Percentiles rank a stretch among this genome's conserved stretches.
These are phyloP conservation scores for Champsocephalus esox DNA, from an alignment of 2,797 vertebrate species.

Conservation along the genomic window DNA sequence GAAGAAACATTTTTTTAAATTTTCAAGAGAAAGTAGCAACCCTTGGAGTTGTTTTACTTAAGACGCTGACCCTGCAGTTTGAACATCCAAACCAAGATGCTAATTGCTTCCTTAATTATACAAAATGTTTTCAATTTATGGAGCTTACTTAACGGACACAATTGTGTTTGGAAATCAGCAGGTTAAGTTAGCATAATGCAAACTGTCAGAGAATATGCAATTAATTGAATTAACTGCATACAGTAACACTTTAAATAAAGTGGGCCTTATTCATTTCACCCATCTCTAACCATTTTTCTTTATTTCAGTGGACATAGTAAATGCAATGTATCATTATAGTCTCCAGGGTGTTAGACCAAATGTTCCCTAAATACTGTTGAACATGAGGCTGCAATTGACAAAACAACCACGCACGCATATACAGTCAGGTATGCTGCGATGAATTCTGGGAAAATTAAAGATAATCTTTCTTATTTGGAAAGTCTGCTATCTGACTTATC, in stretches of 20 bases:
- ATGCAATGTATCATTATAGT: slow-evolving; percentile 15
- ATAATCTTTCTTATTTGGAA: no score
- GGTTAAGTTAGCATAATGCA: slow-evolving; percentile 26
- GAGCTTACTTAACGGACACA: slow-evolving; percentile 12
- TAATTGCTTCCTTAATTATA: slow-evolving; percentile 37
- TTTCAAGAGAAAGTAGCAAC: neutral
- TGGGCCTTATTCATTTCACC: slow-evolving; percentile 4
- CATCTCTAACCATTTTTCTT: slow-evolving; percentile 10
- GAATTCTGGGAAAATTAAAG: slow-evolving; percentile 1
- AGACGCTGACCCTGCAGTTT: slow-evolving; percentile 10
- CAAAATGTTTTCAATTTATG: slow-evolving; percentile 15
- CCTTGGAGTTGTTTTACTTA: slow-evolving; percentile 32
- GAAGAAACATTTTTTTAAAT: slow-evolving; percentile 17
- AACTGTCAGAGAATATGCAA: slow-evolving; percentile 29
- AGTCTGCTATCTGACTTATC: neutral
- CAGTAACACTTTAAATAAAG: neutral
- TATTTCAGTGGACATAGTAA: slow-evolving; percentile 18
- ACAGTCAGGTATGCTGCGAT: slow-evolving; percentile 9
- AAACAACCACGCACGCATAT: neutral
- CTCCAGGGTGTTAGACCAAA: slow-evolving; percentile 2
- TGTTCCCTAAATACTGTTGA: slow-evolving; percentile 2
- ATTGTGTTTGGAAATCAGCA: slow-evolving; percentile 37
- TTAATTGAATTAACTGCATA: slow-evolving; percentile 20
- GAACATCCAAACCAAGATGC: slow-evolving; percentile 30
- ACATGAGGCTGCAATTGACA: slow-evolving; percentile 6